Percentiles rank a stretch among this genome's conserved stretches.
phyloP scores from a whole-genome alignment of 2,797 vertebrate genomes.

The Pangasius larnaudii region DNA sequence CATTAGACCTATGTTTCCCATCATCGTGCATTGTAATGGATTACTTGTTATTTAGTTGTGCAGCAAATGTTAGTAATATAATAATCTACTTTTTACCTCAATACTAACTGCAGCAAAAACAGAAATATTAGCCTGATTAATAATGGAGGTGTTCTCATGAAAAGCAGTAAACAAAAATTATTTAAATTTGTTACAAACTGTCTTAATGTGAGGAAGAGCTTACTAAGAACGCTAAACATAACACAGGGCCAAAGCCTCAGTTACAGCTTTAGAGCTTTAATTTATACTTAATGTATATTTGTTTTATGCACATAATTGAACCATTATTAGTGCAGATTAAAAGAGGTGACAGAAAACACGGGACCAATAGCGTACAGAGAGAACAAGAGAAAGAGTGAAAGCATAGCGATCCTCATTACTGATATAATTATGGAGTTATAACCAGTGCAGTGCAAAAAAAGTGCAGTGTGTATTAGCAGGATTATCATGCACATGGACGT shows the following conservation, averaged over 20 bases:
- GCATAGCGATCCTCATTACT: conserved; percentile 43
- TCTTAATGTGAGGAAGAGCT: not conserved
- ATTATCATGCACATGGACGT: not conserved
- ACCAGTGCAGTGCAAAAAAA: conserved; percentile 14
- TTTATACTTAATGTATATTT: conserved; percentile 27
- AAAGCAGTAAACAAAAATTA: not conserved
- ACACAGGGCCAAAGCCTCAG: not conserved
- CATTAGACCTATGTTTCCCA: not conserved
- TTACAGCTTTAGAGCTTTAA: not conserved
- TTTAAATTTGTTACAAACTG: not conserved
- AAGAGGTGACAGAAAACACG: conserved; percentile 9
- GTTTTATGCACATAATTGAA: conserved; percentile 39
- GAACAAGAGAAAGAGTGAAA: not conserved
- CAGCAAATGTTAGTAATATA: not conserved
- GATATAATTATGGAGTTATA: conserved; percentile 47
- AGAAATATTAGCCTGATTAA: not conserved
- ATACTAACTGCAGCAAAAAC: not conserved
- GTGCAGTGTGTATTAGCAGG: conserved; percentile 29
- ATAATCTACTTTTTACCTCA: not conserved
- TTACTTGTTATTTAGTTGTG: too few species aligned
- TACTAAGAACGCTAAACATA: not conserved
- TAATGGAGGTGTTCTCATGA: not conserved
- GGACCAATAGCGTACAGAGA: not conserved
- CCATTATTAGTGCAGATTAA: conserved; percentile 30
- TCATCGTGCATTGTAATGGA: not conserved